Evolutionary conservation across 1,140 invertebrate genomes (phyloP), one percentile per base, ranked within the genome.

Genomic region (Thaumatotibia leucotreta): DNA sequence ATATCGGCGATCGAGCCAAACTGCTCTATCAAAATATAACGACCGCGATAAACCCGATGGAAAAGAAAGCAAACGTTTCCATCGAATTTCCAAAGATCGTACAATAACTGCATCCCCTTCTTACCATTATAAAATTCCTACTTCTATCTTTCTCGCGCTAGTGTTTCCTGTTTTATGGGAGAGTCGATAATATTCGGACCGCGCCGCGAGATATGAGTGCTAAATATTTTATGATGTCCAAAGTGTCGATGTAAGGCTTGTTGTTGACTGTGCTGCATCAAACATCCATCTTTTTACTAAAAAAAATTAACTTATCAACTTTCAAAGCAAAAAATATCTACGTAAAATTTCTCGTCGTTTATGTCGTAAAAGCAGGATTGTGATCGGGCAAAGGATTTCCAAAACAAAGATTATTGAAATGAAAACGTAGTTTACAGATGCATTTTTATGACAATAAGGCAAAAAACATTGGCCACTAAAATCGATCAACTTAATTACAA

Each of bases 1-100:
- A 86, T 84, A 87, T 82, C 80, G 82, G 68, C 83, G 81, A 83
- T 86, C 81, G 72, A 64, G 68, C 76, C 76, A 80, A 88, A 88
- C 82, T 75, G 86, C 83, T 84, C 84, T 86, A 89, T 91, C 85
- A 91, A 91, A 89, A 89, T 86, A 86, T 91, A 91, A 89, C 88
- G 88, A 82, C 82, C 67, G 67, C 83, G 83, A 91, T 89, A 88
- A 89, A 88, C 88, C 81, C 86, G 84, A 86, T 88, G 81, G 84
- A 85, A 79, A 89, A 90, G 88, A 89, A 90, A 90, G 86, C 84
- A 88, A 89, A 83, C 80, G 80, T 77, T 82, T 81, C 78, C 77
- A 73, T 77, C 79, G 79, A 88, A 86, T 88, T 89, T 88, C 80
- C 80, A 87, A 88, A 89, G 84, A 88, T 86, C 79, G 78, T 81